These are phyloP conservation scores for Anisognathus igniventris DNA, from an alignment of 2,797 vertebrate species.

Conservation along the genomic window DNA sequence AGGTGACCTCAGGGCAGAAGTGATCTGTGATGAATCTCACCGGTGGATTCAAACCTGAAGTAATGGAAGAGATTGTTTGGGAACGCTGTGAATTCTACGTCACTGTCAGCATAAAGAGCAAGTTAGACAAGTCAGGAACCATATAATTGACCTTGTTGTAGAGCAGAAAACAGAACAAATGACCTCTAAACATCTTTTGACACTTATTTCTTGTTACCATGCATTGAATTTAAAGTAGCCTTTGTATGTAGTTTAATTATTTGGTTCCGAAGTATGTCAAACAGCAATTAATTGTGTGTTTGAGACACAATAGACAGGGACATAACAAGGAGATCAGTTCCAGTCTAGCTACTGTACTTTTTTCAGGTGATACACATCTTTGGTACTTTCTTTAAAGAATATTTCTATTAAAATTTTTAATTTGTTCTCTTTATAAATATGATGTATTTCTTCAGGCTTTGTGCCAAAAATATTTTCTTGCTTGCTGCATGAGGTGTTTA, in stretches of 20 bases:
- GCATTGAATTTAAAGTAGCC: not conserved
- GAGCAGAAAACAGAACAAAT: not conserved
- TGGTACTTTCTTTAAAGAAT: not conserved
- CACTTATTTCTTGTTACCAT: not conserved
- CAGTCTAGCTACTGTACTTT: not conserved
- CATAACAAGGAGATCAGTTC: not conserved
- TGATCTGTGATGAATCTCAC: not conserved
- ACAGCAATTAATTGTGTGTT: not conserved
- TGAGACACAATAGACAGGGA: not conserved
- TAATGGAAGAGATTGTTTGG: not conserved
- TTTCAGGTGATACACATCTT: not conserved
- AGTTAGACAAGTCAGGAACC: not conserved
- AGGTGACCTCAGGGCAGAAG: not conserved
- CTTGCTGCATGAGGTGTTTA: not conserved
- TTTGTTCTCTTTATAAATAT: not conserved
- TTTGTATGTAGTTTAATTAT: not conserved
- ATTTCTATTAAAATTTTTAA: not conserved
- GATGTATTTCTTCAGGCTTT: not conserved
- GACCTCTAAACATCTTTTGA: not conserved
- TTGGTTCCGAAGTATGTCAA: not conserved
- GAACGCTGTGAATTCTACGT: not conserved
- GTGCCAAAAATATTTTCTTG: not conserved
- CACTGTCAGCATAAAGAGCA: not conserved
- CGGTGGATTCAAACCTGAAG: not conserved
- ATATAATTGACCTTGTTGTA: not conserved